Base-by-base conservation (phyloP, 2,888 invertebrate species). In the Andricus curvator region DNA sequence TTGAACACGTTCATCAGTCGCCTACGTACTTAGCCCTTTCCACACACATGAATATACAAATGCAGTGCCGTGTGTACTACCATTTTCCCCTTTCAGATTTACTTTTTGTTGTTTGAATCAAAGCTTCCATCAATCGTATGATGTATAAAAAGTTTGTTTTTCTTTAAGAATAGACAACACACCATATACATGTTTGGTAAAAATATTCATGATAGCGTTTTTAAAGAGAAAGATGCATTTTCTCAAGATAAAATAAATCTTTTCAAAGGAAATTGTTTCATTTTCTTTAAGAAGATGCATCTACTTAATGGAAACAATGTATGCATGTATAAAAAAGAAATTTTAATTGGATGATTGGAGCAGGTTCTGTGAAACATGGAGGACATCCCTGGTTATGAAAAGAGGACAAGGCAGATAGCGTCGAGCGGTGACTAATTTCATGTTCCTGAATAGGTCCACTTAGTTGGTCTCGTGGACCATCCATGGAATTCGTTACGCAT, bases 381-480 rank as follows among this genome's bases (percentile, higher is more conserved):
- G 62, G 62, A 25, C 62, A 62, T 25, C 62, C 62, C 62, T 62
- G 25, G 25, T 13, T 62, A 62, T 62, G 62, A 62, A 11, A 25
- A 13, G 25, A 15, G 62, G 62, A 25, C 15, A 62, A 25, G 25
- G 62, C 25, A 25, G 13, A 25, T 2, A 62, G 62, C 62, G 62
- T 8, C 15, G 25, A 62, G 62, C 62, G 62, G 25, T 62, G 25
- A 62, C 84, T 84, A 84, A 84, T 85, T 84, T 83, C 78, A 79
- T 81, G 81, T 83, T 84, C 79, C 83, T 84, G 85, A 85, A 85
- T 85, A 85, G 85, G 82, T 79, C 83, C 83, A 83, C 85, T 85
- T 85, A 85, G 85, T 82, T 80, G 77, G 80, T 79, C 65, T 44
- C 65, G 56, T 48, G 41, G 22, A 60, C 80, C 44, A 51, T 64